Evolutionary conservation across 2,888 invertebrate species (phyloP).

Genomic region (Cephus runcator): DNA sequence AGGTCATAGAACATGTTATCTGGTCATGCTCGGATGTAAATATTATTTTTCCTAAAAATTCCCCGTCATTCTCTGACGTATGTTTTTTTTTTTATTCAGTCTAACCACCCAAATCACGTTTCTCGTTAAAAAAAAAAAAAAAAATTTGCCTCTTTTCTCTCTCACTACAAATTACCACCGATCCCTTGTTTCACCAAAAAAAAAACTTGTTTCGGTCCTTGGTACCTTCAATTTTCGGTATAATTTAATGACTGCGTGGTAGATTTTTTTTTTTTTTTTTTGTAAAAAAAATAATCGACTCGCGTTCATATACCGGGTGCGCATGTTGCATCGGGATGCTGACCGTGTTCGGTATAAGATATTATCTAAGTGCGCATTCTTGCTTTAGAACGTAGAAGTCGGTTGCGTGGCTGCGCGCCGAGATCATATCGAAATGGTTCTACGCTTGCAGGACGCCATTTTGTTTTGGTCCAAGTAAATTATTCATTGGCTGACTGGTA

Average conservation of each 20-base stretch:
- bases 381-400: not conserved
- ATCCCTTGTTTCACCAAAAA: too few relatives aligned
- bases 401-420: not conserved
- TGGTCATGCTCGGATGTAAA: not conserved
- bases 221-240: not conserved
- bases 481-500: constrained; percentile 39
- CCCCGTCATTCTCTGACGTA: not conserved
- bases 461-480: constrained; percentile 39
- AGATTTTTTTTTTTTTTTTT: not conserved
- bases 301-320: not conserved
- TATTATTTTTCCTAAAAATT: not conserved
- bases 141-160: not conserved
- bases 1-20: too few relatives aligned
- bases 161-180: not conserved
- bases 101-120: not conserved
- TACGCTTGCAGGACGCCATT: constrained; percentile 17
- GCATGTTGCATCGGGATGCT: constrained; percentile 6
- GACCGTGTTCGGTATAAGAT: constrained; percentile 23
- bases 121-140: not conserved
- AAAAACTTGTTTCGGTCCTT: not conserved
- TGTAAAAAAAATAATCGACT: not conserved
- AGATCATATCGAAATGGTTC: constrained; percentile 41
- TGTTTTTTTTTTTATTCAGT: not conserved
- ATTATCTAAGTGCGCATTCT: constrained; percentile 25
- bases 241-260: not conserved